Evolutionary conservation across 2,797 vertebrate species (phyloP).

Genomic region (Glossophaga mutica): DNA sequence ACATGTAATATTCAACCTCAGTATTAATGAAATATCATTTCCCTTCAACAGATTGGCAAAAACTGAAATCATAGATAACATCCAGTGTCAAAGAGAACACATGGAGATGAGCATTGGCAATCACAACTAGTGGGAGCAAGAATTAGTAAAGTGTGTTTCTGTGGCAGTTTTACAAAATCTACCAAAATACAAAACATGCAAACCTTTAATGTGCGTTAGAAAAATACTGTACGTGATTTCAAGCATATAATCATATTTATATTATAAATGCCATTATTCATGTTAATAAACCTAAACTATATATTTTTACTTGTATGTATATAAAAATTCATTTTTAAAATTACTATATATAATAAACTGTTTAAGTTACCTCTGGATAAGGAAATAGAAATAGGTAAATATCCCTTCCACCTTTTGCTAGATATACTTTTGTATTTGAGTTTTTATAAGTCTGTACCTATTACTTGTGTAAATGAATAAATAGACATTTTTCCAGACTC

Average conservation of each 20-base stretch:
- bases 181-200: not conserved
- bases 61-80: not conserved
- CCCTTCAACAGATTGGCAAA: not conserved
- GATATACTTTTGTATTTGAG: not conserved
- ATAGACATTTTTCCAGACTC: not conserved
- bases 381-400: not conserved
- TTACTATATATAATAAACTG: not conserved
- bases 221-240: not conserved
- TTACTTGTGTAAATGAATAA: slow-evolving; percentile 7
- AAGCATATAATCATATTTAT: not conserved
- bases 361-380: not conserved
- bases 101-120: not conserved
- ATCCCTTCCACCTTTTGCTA: not conserved
- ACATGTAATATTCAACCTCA: not conserved
- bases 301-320: not conserved
- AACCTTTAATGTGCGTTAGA: not conserved
- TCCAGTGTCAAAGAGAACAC: not conserved
- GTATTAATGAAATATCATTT: not conserved
- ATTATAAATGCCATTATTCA: not conserved
- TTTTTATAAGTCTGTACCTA: not conserved
- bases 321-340: not conserved
- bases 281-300: not conserved
- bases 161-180: not conserved
- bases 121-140: not conserved
- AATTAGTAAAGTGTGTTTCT: not conserved